Percentiles rank a stretch among this genome's conserved stretches.
Evolutionary conservation across 2,888 invertebrate genomes (phyloP).

Genomic region (Microctonus aethiopoides): DNA sequence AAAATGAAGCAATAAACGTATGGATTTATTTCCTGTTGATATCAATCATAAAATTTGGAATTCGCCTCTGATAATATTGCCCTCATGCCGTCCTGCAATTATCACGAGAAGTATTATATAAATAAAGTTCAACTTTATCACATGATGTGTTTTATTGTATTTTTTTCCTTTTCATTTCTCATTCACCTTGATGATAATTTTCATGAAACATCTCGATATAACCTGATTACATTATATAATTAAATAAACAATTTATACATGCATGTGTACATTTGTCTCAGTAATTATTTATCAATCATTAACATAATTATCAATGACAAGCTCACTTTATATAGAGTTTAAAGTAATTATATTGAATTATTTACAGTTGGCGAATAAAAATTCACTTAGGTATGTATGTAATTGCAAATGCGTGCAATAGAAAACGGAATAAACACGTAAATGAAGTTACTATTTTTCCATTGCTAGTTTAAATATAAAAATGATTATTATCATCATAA

Average conservation of each 20-base stretch:
- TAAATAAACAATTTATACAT: not conserved
- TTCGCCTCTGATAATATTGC: not conserved
- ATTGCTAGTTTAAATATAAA: not conserved
- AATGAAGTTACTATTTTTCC: not conserved
- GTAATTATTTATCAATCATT: not conserved
- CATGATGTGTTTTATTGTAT: not conserved
- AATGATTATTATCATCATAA: not conserved
- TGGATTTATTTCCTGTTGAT: not conserved
- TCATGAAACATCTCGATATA: not conserved
- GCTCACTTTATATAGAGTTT: not conserved
- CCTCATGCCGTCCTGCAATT: not conserved
- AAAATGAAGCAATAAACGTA: not conserved
- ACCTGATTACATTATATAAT: not conserved
- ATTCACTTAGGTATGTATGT: not conserved
- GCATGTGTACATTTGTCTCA: not conserved
- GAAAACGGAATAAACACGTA: not conserved
- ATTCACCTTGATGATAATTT: not conserved
- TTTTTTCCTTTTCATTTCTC: not conserved
- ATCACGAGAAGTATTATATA: constrained; percentile 8
- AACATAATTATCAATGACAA: not conserved
- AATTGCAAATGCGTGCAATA: not conserved
- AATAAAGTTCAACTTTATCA: constrained; percentile 1
- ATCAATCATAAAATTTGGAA: not conserved
- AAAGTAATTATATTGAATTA: not conserved
- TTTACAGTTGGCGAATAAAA: not conserved